phyloP scores from a whole-genome alignment of 2,797 vertebrate species.

The Sardinella longiceps region DNA sequence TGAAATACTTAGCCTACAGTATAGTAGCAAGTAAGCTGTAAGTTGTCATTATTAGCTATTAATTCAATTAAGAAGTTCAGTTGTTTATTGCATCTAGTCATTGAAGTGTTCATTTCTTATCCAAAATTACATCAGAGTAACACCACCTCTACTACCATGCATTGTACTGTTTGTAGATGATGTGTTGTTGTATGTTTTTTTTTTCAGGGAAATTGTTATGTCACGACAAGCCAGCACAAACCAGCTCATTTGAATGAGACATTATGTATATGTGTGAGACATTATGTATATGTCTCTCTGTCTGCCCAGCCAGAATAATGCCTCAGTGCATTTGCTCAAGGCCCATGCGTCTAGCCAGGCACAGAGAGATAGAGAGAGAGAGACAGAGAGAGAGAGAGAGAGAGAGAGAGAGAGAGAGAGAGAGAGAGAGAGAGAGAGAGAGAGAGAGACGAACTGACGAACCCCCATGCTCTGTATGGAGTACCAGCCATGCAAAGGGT shows the following conservation, averaged over 20 bases:
- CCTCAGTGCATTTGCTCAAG: not conserved
- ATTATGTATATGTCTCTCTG: not conserved
- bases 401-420: slow-evolving; percentile 56
- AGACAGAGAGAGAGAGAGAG: not conserved
- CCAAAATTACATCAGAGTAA: not conserved
- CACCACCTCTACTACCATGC: not conserved
- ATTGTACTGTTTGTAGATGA: not conserved
- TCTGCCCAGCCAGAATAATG: not conserved
- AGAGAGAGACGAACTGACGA: not conserved
- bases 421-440: slow-evolving; percentile 47
- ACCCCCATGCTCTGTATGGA: not conserved
- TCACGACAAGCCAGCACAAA: slow-evolving; percentile 1
- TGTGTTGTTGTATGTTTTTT: not conserved
- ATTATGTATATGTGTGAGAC: not conserved
- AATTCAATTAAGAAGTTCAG: not conserved
- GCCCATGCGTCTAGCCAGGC: not conserved
- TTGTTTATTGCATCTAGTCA: not conserved
- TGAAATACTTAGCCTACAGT: no score
- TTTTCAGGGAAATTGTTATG: not conserved
- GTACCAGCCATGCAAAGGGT: not conserved
- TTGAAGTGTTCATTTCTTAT: not conserved
- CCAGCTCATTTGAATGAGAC: not conserved
- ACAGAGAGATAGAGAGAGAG: not conserved
- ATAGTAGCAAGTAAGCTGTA: not conserved
- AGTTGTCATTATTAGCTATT: not conserved